These are phyloP conservation scores for Aphidius colemani DNA, from an alignment of 2,888 invertebrate genomes.

Conservation along the genomic window DNA sequence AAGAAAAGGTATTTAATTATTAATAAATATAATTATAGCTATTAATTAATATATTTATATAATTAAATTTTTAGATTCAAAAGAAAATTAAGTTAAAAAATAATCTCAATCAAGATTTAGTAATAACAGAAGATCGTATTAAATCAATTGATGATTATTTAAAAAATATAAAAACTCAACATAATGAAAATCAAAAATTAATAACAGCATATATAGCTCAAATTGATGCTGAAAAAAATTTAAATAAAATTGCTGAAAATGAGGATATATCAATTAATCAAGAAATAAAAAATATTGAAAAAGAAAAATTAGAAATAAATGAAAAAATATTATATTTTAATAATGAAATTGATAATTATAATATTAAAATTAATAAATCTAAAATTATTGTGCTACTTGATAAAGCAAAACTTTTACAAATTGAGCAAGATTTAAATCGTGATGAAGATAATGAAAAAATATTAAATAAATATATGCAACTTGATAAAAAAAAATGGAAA, in stretches of 20 bases:
- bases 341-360: slow-evolving; percentile 63
- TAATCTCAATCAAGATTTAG: slow-evolving; percentile 59
- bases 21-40: not conserved
- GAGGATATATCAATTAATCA: slow-evolving; percentile 62
- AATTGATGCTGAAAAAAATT: slow-evolving; percentile 71
- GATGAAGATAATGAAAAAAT: slow-evolving; percentile 72
- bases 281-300: slow-evolving; percentile 61
- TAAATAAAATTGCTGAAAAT: slow-evolving; percentile 62
- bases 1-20: slow-evolving; percentile 59
- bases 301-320: slow-evolving; percentile 61
- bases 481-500: slow-evolving; percentile 72
- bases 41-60: not conserved
- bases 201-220: slow-evolving; percentile 73
- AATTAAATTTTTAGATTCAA: slow-evolving; percentile 55
- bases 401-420: slow-evolving; percentile 69
- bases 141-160: slow-evolving; percentile 62
- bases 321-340: slow-evolving; percentile 57
- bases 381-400: slow-evolving; percentile 74
- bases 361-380: slow-evolving; percentile 68
- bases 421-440: slow-evolving; percentile 73
- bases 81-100: slow-evolving; percentile 61
- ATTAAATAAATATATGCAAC: slow-evolving; percentile 74
- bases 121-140: slow-evolving; percentile 59
- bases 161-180: slow-evolving; percentile 63
- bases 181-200: slow-evolving; percentile 68